These are phyloP conservation scores for Yponomeuta sedellus DNA, from an alignment of 2,888 invertebrate genomes.

Conservation along the genomic window DNA sequence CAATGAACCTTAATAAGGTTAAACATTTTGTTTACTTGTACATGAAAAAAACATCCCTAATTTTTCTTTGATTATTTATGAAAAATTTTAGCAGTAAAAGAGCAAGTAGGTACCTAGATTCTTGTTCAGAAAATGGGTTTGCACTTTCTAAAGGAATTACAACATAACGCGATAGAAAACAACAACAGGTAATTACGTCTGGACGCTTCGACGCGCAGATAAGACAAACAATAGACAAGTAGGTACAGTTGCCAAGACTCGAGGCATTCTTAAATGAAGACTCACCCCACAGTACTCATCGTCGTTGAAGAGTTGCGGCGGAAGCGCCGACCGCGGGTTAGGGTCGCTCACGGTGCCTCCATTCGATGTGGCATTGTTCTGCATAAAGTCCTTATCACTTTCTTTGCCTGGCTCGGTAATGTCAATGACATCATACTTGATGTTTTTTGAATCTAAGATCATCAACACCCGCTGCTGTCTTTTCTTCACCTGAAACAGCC, in stretches of 20 bases:
- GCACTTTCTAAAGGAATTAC: not conserved
- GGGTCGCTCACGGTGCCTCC: constrained; percentile 85
- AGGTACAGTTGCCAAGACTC: not conserved
- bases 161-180: not conserved
- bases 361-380: constrained; percentile 86
- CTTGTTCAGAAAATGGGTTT: not conserved
- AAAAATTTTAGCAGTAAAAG: not conserved
- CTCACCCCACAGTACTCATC: constrained; percentile 94
- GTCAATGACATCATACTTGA: constrained; percentile 93
- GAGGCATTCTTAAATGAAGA: not conserved
- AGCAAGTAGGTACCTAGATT: too few species aligned
- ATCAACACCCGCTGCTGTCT: constrained; percentile 95
- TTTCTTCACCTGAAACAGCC: constrained; percentile 89
- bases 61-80: not conserved
- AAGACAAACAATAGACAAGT: constrained; percentile 11
- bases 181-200: not conserved
- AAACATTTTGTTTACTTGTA: not conserved
- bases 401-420: constrained; percentile 96
- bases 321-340: constrained; percentile 86
- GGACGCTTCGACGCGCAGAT: constrained; percentile 1
- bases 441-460: constrained; percentile 93
- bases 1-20: not conserved
- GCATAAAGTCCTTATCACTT: constrained; percentile 93
- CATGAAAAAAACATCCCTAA: not conserved
- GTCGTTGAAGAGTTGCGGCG: constrained; percentile 96